Evolutionary conservation across 37 sponge, comb jelly and placozoan species (phyloP).

Genomic region (Aphrocallistes beatrix): DNA sequence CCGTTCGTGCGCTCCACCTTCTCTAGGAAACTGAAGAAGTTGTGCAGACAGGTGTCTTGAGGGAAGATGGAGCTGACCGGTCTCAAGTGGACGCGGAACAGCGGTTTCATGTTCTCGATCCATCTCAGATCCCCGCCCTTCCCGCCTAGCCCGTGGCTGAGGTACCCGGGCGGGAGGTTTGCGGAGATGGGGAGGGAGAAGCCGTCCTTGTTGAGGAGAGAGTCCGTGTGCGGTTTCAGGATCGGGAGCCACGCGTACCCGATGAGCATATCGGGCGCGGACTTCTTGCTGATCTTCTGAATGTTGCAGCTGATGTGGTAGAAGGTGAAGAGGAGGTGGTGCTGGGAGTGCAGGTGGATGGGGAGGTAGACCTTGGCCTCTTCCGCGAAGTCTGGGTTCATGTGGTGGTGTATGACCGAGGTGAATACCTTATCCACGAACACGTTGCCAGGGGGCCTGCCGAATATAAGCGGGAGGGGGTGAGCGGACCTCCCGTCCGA

Average conservation of each 20-base stretch:
- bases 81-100: constrained; percentile 43
- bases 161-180: constrained; percentile 49
- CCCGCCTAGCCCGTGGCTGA: constrained; percentile 25
- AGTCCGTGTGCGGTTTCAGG: constrained; percentile 23
- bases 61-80: constrained; percentile 61
- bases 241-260: constrained; percentile 86
- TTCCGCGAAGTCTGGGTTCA: constrained; percentile 61
- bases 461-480: constrained; percentile 57
- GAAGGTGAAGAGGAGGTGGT: constrained; percentile 85
- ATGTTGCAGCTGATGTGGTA: constrained; percentile 67
- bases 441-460: constrained; percentile 33
- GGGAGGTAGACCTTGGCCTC: constrained; percentile 86
- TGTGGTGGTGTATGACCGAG: constrained; percentile 60
- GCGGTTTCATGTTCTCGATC: constrained; percentile 53
- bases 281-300: constrained; percentile 35
- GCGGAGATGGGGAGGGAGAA: constrained; percentile 42
- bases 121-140: constrained; percentile 41
- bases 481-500: constrained; percentile 32
- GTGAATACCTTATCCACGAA: constrained; percentile 48
- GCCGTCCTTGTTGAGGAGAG: constrained; percentile 21
- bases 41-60: constrained; percentile 32
- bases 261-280: constrained; percentile 26
- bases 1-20: constrained; percentile 9
- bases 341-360: constrained; percentile 33
- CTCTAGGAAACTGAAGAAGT: constrained; percentile 30